phyloP scores from a whole-genome alignment of 2,797 vertebrate species.

The Acipenser ruthenus region DNA sequence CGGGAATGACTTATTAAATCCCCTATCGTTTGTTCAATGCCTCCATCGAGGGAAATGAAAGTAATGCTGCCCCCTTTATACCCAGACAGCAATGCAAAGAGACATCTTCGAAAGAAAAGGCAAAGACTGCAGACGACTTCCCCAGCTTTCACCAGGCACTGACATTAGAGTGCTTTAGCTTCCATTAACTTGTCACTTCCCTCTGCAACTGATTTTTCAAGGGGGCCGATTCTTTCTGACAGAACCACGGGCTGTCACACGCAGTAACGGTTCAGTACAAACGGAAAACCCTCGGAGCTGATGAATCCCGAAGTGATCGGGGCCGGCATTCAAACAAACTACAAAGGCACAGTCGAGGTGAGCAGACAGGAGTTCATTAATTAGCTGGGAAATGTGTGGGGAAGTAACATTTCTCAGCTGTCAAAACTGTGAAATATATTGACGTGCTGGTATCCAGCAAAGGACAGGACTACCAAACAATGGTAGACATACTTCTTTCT shows the following conservation, averaged over 20 bases:
- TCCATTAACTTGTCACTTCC: constrained; percentile 64
- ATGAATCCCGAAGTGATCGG: constrained; percentile 49
- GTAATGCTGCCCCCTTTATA: constrained; percentile 13
- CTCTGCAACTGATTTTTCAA: constrained; percentile 39
- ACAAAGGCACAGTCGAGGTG: constrained; percentile 26
- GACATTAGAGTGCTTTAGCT: constrained; percentile 57
- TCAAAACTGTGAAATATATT: constrained; percentile 7
- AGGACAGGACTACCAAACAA: constrained; percentile 1
- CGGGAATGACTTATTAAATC: neutral
- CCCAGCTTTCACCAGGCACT: constrained; percentile 39
- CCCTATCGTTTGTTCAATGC: neutral
- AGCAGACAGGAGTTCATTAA: constrained; percentile 36
- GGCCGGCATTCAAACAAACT: constrained; percentile 44
- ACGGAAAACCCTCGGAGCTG: constrained; percentile 49
- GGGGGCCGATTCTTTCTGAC: constrained; percentile 55
- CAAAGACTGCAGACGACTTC: constrained; percentile 32
- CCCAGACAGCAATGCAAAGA: constrained; percentile 30
- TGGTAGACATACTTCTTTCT: neutral
- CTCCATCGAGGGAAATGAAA: neutral
- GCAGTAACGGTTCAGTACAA: constrained; percentile 48
- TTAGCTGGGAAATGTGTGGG: constrained; percentile 36
- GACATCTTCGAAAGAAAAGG: constrained; percentile 37
- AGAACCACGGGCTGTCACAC: constrained; percentile 51
- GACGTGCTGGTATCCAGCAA: neutral
- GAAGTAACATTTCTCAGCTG: constrained; percentile 20